phyloP scores from a whole-genome alignment of 2,797 vertebrate species.

The Propithecus deckenii region DNA sequence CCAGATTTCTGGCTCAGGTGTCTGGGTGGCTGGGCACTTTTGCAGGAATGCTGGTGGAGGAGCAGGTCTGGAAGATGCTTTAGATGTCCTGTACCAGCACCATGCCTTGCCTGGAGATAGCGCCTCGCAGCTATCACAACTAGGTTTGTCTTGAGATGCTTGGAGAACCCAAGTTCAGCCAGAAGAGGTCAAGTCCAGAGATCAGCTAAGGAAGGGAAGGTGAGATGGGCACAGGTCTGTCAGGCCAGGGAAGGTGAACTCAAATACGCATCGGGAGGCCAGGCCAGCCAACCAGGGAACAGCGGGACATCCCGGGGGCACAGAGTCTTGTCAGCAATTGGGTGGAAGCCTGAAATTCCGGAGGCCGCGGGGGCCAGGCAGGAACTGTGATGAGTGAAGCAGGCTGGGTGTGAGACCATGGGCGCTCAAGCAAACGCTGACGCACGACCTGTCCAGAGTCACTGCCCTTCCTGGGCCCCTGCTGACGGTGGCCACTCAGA shows the following conservation, averaged over 20 bases:
- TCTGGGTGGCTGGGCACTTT: neutral
- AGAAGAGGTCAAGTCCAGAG: neutral
- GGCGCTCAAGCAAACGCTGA: accelerated
- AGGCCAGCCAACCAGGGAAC: neutral
- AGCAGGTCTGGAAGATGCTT: neutral
- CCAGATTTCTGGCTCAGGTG: neutral
- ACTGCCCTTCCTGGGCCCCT: too few relatives aligned
- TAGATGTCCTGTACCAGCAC: neutral
- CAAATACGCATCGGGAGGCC: neutral
- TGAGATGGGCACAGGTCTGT: neutral
- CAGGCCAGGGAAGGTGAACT: neutral
- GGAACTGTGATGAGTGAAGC: accelerated
- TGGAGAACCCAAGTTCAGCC: neutral
- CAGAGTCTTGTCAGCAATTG: neutral
- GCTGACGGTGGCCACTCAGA: neutral
- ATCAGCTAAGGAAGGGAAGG: neutral
- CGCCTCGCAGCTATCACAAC: neutral
- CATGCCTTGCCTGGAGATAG: neutral
- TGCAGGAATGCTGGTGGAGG: neutral
- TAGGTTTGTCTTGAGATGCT: neutral
- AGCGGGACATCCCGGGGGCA: neutral
- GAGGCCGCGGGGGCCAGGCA: neutral
- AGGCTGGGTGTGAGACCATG: neutral
- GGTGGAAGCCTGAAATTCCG: neutral
- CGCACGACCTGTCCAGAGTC: neutral